Evolutionary conservation across 1,140 invertebrate species (phyloP), one percentile per base, ranked within the genome.

Genomic region (Cyphomyrmex costatus): DNA sequence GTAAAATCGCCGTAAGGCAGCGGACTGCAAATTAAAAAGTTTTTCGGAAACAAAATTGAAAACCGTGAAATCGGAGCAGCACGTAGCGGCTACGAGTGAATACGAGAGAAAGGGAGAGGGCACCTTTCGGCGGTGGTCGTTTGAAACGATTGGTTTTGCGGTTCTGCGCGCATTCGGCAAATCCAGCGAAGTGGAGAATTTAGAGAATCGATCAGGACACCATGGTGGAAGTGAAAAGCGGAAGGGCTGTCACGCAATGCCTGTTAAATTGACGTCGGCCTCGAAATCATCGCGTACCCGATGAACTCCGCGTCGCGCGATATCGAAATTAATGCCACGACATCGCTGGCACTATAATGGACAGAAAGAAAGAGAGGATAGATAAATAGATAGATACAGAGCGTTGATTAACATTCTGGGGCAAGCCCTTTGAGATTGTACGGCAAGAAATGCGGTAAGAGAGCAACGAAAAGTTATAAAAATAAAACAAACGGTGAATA

Each of bases 21-120:
- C 66, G 46, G n/a, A 3, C 51, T 60, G 49, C 53, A 70, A 88
- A 89, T 88, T 74, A 80, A 58, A 80, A 86, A 88, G 53, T 77
- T 82, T 27, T 66, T 30, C 16, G 14, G 2, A 8, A 68, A 80
- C 16, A 19, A 42, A 63, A 56, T 70, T 65, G 58, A 60, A 61
- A 14, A 42, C 27, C 7, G 16, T 21, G 46, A 70, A 88, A 71
- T 46, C 51, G 78, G 14, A 73, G 51, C 49, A 10, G 51, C 36
- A 12, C 36, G 30, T 10, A 27, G 19, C 63, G 8, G 1, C 19
- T 33, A 16, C 46, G 71, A 7, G 6, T 49, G 14, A 19, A 33
- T 60, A 16, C 49, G 42, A 19, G 30, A 27, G 49, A 19, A 61
- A 70, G 66, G 42, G 66, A 66, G 21, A 66, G 36, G 33, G 56